Conservation (phyloP, 2,113 vertebrate genomes). For the Penelope pileata region DNA sequence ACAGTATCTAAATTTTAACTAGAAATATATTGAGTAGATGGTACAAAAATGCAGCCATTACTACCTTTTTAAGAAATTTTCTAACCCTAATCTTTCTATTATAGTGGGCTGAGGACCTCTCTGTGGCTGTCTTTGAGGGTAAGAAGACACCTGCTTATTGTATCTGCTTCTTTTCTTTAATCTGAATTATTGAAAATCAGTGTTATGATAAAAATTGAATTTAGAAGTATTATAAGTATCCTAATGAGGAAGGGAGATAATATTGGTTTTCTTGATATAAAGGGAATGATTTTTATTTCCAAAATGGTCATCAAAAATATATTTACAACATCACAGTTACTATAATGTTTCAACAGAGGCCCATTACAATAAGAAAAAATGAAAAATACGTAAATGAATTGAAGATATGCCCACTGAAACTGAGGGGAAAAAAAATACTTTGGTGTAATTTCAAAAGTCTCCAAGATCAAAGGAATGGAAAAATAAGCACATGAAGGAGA, state of each 20-base stretch:
- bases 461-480: conserved; percentile 9
- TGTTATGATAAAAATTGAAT: not conserved
- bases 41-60: not conserved
- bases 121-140: not conserved
- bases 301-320: not conserved
- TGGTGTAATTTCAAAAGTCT: conserved; percentile 7
- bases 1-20: not conserved
- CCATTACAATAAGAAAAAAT: not conserved
- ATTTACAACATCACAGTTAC: not conserved
- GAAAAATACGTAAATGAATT: not conserved
- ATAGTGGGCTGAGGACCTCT: not conserved
- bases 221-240: not conserved
- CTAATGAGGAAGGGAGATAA: not conserved
- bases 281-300: not conserved
- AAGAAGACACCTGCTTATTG: not conserved
- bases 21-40: not conserved
- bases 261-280: not conserved
- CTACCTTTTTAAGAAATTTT: not conserved
- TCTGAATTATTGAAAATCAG: not conserved
- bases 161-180: not conserved
- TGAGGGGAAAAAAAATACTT: not conserved
- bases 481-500: conserved; percentile 2
- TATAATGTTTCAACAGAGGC: not conserved
- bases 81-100: not conserved
- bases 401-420: not conserved